Percentiles rank a stretch among this genome's conserved stretches.
Evolutionary conservation across 2,797 vertebrate species (phyloP).

Genomic region (Hirundo rustica): DNA sequence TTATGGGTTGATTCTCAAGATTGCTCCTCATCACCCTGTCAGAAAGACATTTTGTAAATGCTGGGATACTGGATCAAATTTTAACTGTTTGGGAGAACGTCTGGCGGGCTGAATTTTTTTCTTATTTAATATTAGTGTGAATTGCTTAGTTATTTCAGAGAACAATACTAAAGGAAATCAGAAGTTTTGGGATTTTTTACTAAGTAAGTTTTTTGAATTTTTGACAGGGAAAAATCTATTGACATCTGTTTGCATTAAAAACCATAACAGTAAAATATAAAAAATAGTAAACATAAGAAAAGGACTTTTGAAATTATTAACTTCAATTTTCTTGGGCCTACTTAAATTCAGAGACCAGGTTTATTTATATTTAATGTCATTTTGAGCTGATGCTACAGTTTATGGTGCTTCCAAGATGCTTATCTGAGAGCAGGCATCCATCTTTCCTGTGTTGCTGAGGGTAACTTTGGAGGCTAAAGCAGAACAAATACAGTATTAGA

Average conservation of each 20-base stretch:
- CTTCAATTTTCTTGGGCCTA: background rate
- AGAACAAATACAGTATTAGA: background rate
- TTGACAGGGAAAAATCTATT: background rate
- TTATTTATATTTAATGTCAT: background rate
- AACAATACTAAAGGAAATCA: background rate
- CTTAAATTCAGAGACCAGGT: background rate
- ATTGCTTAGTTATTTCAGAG: background rate
- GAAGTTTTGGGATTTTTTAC: background rate
- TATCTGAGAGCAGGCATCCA: background rate
- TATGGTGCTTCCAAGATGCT: background rate
- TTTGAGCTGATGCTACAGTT: background rate
- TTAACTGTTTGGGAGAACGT: rapidly evolving
- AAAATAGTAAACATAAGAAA: background rate
- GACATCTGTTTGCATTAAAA: background rate
- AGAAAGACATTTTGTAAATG: background rate
- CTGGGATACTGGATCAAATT: background rate
- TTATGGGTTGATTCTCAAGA: background rate
- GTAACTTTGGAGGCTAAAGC: background rate
- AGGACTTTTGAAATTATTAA: background rate
- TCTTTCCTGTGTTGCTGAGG: background rate
- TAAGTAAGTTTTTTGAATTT: rapidly evolving
- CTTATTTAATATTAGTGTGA: background rate
- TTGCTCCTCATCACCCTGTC: background rate
- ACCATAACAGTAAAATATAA: background rate
- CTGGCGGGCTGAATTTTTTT: background rate